These are phyloP conservation scores for Pseudorasbora parva DNA, from an alignment of 2,113 vertebrate species.

Conservation along the genomic window DNA sequence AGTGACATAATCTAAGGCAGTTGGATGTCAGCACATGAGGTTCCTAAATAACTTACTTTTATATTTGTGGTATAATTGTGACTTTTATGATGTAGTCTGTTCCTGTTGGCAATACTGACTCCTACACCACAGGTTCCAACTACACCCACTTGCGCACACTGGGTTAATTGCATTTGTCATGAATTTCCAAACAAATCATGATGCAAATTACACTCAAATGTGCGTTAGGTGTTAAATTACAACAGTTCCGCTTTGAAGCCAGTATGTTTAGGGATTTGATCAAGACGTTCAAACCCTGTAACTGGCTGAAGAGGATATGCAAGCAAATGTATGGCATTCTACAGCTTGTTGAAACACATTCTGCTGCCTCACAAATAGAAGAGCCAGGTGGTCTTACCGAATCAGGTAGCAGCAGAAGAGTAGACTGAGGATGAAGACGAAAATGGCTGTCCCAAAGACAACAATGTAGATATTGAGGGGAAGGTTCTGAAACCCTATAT, in stretches of 20 bases:
- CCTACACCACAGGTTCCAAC: not conserved
- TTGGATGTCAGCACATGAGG: not conserved
- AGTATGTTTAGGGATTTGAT: not conserved
- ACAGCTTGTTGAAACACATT: slow-evolving; percentile 1
- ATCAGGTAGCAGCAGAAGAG: slow-evolving; percentile 99
- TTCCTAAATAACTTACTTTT: not conserved
- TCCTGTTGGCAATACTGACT: not conserved
- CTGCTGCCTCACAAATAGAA: slow-evolving; percentile 12
- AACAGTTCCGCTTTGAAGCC: not conserved
- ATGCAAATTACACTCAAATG: not conserved
- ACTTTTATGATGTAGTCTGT: not conserved
- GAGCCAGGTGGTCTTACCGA: slow-evolving; percentile 80
- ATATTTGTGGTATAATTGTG: not conserved
- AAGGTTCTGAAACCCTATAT: slow-evolving; percentile 99
- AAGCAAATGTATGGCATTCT: slow-evolving; percentile 55
- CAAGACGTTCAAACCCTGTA: not conserved
- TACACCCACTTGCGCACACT: not conserved
- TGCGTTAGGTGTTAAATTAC: not conserved
- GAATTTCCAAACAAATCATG: not conserved
- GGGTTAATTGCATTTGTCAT: not conserved
- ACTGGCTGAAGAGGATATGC: not conserved
- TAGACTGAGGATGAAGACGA: slow-evolving; percentile 98
- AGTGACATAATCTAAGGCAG: not conserved
- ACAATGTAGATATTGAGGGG: slow-evolving; percentile 99
- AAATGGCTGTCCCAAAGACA: slow-evolving; percentile 97